These are phyloP conservation scores for Scaptomyza polygonia DNA, from an alignment of 2,888 invertebrate genomes.

Conservation along the genomic window DNA sequence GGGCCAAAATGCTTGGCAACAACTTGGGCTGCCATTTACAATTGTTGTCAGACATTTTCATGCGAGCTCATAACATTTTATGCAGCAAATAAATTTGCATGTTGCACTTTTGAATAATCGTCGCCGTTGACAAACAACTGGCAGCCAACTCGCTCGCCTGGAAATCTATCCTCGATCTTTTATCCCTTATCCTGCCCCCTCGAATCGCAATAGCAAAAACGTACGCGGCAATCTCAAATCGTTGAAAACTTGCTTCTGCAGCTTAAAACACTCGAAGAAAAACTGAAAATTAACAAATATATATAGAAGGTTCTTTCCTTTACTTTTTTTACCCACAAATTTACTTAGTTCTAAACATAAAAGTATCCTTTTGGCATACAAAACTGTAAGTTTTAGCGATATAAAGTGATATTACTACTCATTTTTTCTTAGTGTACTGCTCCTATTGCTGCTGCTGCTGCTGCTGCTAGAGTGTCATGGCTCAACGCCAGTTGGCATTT, in stretches of 20 bases:
- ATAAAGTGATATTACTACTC: not conserved
- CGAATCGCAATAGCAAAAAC: conserved; percentile 14
- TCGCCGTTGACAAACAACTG: conserved; percentile 76
- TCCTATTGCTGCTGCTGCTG: not conserved
- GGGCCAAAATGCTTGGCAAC: conserved; percentile 52
- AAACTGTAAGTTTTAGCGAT: no score
- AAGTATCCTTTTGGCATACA: no score
- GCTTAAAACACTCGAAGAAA: not conserved
- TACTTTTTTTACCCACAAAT: no score
- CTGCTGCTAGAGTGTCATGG: conserved; percentile 48
- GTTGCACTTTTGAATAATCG: conserved; percentile 80
- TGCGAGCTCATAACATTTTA: conserved; percentile 79
- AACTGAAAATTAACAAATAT: not conserved
- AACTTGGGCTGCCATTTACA: conserved; percentile 55
- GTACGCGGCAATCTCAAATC: conserved; percentile 45
- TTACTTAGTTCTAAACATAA: no score
- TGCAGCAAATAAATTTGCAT: conserved; percentile 79
- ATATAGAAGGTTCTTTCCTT: not conserved
- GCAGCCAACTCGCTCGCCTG: conserved; percentile 73
- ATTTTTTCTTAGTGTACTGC: not conserved
- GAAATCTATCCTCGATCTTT: conserved; percentile 46
- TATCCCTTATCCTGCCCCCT: not conserved
- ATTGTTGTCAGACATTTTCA: conserved; percentile 79
- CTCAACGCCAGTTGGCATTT: conserved; percentile 66
- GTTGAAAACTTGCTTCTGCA: not conserved